Base-by-base conservation (phyloP, 2,888 invertebrate species). In the Ormyrus labotus region DNA sequence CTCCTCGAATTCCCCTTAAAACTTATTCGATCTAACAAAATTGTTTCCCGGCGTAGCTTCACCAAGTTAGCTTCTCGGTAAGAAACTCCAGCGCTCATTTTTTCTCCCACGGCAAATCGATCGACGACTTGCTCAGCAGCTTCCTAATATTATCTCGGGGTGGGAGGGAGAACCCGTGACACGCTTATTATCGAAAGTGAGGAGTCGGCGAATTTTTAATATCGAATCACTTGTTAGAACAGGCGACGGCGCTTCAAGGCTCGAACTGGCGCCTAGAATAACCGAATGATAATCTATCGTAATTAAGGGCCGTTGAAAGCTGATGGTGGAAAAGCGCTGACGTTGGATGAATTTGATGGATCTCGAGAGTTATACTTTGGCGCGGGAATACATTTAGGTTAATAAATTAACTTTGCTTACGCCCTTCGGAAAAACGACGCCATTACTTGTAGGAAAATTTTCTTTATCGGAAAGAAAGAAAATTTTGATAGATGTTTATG, bases 131-230 rank as follows among this genome's bases (percentile, higher is more conserved):
- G n/a, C 10, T 9, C 13, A 50, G 51, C 13, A 10, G 69, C 55
- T 11, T 19, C 19, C 51, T 6, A 45, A 53, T 13, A 47, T 3
- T 48, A 5, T 9, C 10, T 5, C 11, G 65, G 65, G n/a, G 45
- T 6, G 5, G 48, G 13, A 48, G 60, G 47, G 1, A 57, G 57
- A 61, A 8, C 51, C n/a, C 51, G 72, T 63, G 63, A 73, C 64
- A 73, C 47, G 64, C 13, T 75, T 68, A 75, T 75, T 61, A 61
- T 13, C 60, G 47, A 61, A 75, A 60, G 51, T 19, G 61, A 68
- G 53, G 53, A 75, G 13, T 75, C 53, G 51, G 68, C 68, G 47
- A 53, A 60, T 68, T 75, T 60, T 61, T 61, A 61, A 68, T 68
- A 75, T 51, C 61, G 67, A 50, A 57, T 68, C 51, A 34, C 19